Evolutionary conservation across 2,113 vertebrate species (phyloP).

Genomic region (Axis porcinus): DNA sequence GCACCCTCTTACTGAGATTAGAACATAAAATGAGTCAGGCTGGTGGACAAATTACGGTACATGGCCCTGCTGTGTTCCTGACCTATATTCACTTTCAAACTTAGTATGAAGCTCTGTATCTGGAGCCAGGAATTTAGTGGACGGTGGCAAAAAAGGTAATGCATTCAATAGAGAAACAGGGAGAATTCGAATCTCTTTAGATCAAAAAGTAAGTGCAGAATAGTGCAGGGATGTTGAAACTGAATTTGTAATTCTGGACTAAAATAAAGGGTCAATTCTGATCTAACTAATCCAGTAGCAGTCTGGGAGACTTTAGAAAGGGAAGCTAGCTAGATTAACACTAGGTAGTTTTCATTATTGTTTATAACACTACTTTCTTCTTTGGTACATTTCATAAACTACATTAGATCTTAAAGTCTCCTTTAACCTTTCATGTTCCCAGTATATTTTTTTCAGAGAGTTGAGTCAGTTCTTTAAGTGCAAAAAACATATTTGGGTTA

Average conservation of each 20-base stretch:
- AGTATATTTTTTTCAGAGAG: neutral
- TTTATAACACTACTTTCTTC: neutral
- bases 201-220: neutral
- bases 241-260: neutral
- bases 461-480: neutral
- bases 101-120: conserved; percentile 2
- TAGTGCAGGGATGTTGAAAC: neutral
- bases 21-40: conserved; percentile 54
- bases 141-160: neutral
- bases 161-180: neutral
- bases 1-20: conserved; percentile 64
- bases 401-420: neutral
- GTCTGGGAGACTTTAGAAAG: neutral
- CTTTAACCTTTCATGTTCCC: neutral
- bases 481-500: conserved; percentile 10
- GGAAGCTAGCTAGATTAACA: neutral
- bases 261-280: neutral
- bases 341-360: neutral
- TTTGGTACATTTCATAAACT: neutral
- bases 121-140: neutral
- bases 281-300: neutral
- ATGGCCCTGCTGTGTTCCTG: conserved; percentile 49
- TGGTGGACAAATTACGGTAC: conserved; percentile 49
- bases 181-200: neutral
- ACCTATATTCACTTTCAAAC: conserved; percentile 65